Base-by-base conservation (phyloP, 2,113 vertebrate species). In the Nothoprocta perdicaria region DNA sequence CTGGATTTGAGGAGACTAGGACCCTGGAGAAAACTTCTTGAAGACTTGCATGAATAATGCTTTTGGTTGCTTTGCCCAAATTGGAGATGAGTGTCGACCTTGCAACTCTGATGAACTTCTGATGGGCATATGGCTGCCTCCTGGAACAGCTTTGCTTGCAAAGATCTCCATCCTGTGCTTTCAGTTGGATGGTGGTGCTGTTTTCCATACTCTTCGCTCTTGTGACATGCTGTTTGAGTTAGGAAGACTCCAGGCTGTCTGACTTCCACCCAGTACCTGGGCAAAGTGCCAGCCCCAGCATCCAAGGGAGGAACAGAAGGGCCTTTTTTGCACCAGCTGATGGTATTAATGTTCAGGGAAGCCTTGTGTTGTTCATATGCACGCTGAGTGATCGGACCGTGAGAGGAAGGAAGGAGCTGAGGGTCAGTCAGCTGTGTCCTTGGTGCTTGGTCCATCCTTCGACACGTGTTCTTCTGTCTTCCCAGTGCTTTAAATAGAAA, bases 41-140 rank as follows among this genome's bases (percentile, higher is more conserved):
- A 14, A 10, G 29, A 1, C 71, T 81, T 27, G 12, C 27, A 38
- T 24, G 38, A 48, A 19, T 62, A 17, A 31, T 19, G 33, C 27
- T 69, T 33, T 76, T 23, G 31, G 6, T 69, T 41, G n/a, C 40
- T 12, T 74, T 60, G 23, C 7, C 61, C 22, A 40, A 46, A 0
- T 0, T 40, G 55, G 80, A 63, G n/a, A 24, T 22, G 35, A 60
- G 35, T 6, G 63, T 57, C 24, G 14, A 2, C 48, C 73, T 35
- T 50, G 24, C 21, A 11, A 65, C 41, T 77, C 18, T 26, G n/a
- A 19, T 29, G 57, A 79, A 65, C 21, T 50, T 14, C 10, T 33
- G 1, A 1, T 4, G 10, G 41, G 23, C 18, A 4, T 9, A 18
- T 0, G 9, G 46, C 33, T 14, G 9, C 18, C 27, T 55, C 40